Evolutionary conservation across 2,113 vertebrate species (phyloP), one percentile per base, ranked within the genome.

Genomic region (Anoplopoma fimbria): DNA sequence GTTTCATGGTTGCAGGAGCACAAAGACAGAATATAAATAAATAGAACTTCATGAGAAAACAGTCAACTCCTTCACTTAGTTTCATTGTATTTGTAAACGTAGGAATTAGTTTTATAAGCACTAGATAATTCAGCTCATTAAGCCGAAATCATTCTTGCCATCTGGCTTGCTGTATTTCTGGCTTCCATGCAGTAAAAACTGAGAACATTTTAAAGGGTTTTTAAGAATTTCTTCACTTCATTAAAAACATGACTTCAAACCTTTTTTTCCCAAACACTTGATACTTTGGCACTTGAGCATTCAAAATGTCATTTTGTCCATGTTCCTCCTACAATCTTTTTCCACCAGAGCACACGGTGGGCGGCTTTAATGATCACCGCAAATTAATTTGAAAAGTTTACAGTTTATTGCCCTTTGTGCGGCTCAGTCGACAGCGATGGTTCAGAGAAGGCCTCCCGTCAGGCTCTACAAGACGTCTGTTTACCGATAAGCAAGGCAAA

Each of bases 401-500:
- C 2, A 49, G 61, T 58, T 58, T 67, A 23, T 8, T 7, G 69
- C 4, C 70, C 51, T 17, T 6, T n/a, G 69, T 73, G 58, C 47
- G 3, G 34, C 77, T 64, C 58, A 13, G 69, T 1, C 60, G 67
- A 40, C 67, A 1, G 65, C 23, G 7, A 10, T 23, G 69, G 36
- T 27, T 57, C 21, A 65, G 47, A 25, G 33, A 53, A 64, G 45
- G 67, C 68, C 40, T 33, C 57, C 60, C 68, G 61, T 42, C 68
- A 27, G 0, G 49, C 77, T 72, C 68, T 8, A 1, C 27, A 1
- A 9, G 58, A 42, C 9, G 29, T 12, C 29, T 81, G 79, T 75
- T 82, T 82, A 82, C 57, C 57, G 33, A 82, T 62, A 82, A 63
- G 57, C 80, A 69, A 42, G 34, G 64, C 55, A 42, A 6, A 57